A percentile compares a stretch with the other conserved stretches of the same genome.
Evolutionary conservation across 2,888 invertebrate genomes (phyloP).

Genomic region (Leucophenga maculata): DNA sequence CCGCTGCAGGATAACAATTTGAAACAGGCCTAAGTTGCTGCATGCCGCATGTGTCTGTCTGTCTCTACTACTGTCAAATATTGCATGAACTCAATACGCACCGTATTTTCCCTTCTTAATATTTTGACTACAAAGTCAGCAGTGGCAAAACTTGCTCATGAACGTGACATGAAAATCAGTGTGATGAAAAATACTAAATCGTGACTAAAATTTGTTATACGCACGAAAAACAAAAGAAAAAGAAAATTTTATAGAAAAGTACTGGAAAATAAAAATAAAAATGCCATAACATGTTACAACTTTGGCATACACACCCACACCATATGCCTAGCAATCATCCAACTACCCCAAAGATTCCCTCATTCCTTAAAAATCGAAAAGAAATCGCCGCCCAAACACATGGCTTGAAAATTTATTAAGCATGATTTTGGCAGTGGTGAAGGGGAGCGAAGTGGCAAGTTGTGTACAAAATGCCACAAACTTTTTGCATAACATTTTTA

Average conservation of each 20-base stretch:
- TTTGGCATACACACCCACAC: neutral
- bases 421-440: neutral
- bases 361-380: too few species aligned
- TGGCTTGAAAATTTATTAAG: slow-evolving; percentile 8
- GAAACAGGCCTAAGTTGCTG: neutral
- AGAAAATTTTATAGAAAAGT: neutral
- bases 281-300: slow-evolving; percentile 23
- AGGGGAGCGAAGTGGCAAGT: neutral
- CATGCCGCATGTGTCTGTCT: neutral
- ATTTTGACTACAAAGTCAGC: neutral
- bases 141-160: slow-evolving; percentile 57
- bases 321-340: too few species aligned
- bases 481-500: neutral
- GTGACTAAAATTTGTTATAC: slow-evolving; percentile 62
- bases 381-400: neutral
- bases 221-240: slow-evolving; percentile 7
- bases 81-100: neutral
- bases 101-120: neutral
- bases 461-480: neutral
- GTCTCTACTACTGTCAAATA: too few species aligned
- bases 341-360: too few species aligned
- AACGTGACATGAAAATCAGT: slow-evolving; percentile 69
- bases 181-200: slow-evolving; percentile 68
- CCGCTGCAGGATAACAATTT: too few species aligned
- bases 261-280: slow-evolving; percentile 3